Percentiles rank a stretch among this genome's conserved stretches.
Conservation (phyloP, 92 coral and sea anemone genomes). For the Scolanthus callimorphus region DNA sequence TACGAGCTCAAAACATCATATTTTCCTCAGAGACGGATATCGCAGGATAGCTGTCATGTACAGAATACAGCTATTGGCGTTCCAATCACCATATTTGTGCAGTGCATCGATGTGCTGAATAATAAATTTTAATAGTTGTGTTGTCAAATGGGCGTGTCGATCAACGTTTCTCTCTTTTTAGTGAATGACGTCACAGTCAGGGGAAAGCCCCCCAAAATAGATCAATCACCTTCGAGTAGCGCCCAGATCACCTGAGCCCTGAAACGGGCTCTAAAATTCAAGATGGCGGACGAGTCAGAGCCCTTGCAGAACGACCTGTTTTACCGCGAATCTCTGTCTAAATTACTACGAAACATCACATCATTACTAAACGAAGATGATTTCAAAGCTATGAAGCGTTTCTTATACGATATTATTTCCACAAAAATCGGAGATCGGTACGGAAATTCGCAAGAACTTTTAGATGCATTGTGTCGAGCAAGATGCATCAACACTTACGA, state of each 20-base stretch:
- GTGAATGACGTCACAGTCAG: too few species aligned
- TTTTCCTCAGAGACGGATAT: too few species aligned
- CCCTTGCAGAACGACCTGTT: neutral
- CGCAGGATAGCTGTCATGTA: too few species aligned
- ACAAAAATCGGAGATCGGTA: slow-evolving; percentile 22
- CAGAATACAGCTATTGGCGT: too few species aligned
- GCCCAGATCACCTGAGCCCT: neutral
- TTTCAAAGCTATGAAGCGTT: slow-evolving; percentile 49
- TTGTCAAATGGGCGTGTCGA: too few species aligned
- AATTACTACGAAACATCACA: slow-evolving; percentile 19
- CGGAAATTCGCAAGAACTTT: slow-evolving; percentile 24
- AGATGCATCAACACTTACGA: slow-evolving; percentile 47
- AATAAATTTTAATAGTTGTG: too few species aligned
- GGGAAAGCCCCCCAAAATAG: neutral
- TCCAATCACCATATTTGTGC: too few species aligned
- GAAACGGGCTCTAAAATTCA: neutral
- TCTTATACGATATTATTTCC: slow-evolving; percentile 45
- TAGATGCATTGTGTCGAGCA: slow-evolving; percentile 15
- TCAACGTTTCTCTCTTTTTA: too few species aligned
- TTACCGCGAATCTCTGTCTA: slow-evolving; percentile 8
- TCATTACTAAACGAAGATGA: slow-evolving; percentile 20
- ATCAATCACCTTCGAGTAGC: neutral
- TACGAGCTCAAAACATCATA: too few species aligned
- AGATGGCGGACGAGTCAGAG: slow-evolving; percentile 10
- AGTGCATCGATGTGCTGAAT: too few species aligned